Evolutionary conservation across 2,888 invertebrate genomes (phyloP).

Genomic region (Argyresthia albistria): DNA sequence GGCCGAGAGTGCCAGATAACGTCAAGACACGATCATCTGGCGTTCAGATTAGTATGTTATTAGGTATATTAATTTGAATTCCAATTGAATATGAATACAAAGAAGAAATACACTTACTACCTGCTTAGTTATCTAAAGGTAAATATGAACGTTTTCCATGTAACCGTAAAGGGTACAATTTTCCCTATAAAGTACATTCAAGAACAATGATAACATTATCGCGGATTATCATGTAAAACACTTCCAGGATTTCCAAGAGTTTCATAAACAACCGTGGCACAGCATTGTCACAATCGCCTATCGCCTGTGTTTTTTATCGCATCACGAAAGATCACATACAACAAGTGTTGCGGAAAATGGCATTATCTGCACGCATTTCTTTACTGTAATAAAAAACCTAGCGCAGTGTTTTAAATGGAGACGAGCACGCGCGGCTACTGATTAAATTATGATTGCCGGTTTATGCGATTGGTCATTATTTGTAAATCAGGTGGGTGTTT

Average conservation of each 20-base stretch:
- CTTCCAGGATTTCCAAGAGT: neutral
- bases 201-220: neutral
- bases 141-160: too few species aligned
- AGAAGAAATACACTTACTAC: too few species aligned
- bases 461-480: slow-evolving; percentile 50
- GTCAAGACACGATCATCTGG: slow-evolving; percentile 21
- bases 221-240: neutral
- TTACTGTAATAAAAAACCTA: slow-evolving; percentile 16
- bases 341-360: slow-evolving; percentile 36
- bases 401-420: slow-evolving; percentile 20
- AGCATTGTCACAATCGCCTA: slow-evolving; percentile 1
- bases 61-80: slow-evolving; percentile 5
- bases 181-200: too few species aligned
- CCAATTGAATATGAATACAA: too few species aligned
- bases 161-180: too few species aligned
- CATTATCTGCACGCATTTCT: slow-evolving; percentile 56
- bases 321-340: neutral
- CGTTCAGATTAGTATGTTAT: slow-evolving; percentile 23
- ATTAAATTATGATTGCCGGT: slow-evolving; percentile 48
- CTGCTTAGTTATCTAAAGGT: too few species aligned
- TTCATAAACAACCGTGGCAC: slow-evolving; percentile 1
- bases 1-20: slow-evolving; percentile 35
- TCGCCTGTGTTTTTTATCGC: neutral
- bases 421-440: slow-evolving; percentile 28
- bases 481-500: slow-evolving; percentile 49